Conservation (phyloP, 2,797 vertebrate genomes). For the Lepus oiostolus region DNA sequence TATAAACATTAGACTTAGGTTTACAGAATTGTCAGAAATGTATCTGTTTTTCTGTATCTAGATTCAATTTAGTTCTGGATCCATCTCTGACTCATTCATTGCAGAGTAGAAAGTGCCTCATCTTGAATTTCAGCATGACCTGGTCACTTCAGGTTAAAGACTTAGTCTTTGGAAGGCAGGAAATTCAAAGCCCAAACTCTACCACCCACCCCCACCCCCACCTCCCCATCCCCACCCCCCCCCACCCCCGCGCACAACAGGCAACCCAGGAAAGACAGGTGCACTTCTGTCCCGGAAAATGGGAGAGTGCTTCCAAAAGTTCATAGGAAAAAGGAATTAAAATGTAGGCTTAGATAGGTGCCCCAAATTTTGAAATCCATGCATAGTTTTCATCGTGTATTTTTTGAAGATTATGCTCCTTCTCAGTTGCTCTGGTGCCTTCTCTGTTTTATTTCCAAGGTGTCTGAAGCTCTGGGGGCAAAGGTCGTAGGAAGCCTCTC, state of each 20-base stretch:
- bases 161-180: not conserved
- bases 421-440: not conserved
- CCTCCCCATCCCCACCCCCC: too few species aligned
- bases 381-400: too few species aligned
- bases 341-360: too few species aligned
- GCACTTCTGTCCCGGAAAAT: not conserved
- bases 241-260: not conserved
- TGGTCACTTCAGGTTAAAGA: not conserved
- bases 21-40: not conserved
- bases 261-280: not conserved
- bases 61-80: slow-evolving; percentile 26
- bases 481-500: not conserved
- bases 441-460: not conserved
- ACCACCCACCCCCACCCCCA: too few species aligned
- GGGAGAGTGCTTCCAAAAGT: too few species aligned
- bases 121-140: not conserved
- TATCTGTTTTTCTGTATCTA: not conserved
- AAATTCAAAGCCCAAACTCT: not conserved
- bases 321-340: too few species aligned
- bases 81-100: not conserved
- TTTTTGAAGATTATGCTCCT: not conserved
- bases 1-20: slow-evolving; percentile 3
- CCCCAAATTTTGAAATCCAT: too few species aligned
- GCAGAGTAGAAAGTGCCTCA: not conserved
- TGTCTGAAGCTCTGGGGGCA: not conserved